A percentile compares a stretch with the other conserved stretches of the same genome.
These are phyloP conservation scores for Drosophila picticornis DNA, from an alignment of 2,888 invertebrate genomes.

Conservation along the genomic window DNA sequence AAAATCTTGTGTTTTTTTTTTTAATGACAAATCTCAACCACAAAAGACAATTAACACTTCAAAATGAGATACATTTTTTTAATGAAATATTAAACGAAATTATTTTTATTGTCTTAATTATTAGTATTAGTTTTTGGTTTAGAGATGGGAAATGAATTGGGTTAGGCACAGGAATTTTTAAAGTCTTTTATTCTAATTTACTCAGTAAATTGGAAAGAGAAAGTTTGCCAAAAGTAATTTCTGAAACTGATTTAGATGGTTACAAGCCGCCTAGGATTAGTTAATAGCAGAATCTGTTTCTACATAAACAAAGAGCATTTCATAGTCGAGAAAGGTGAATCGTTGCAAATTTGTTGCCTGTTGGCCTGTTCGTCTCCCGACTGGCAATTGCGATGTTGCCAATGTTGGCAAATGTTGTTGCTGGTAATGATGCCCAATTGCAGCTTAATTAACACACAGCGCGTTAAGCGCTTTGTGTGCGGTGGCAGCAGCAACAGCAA, in stretches of 20 bases:
- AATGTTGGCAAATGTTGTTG: conserved; percentile 67
- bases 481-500: conserved; percentile 19
- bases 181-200: too few species aligned
- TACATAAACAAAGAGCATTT: conserved; percentile 7
- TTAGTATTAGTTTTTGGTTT: not conserved
- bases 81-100: not conserved
- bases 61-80: not conserved
- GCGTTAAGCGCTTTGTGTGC: conserved; percentile 76
- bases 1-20: too few species aligned
- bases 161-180: not conserved
- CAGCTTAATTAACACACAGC: conserved; percentile 78
- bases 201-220: too few species aligned
- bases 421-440: conserved; percentile 75
- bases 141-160: not conserved
- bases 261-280: not conserved
- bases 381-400: conserved; percentile 48
- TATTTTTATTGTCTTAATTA: not conserved
- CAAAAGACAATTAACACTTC: not conserved
- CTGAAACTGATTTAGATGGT: not conserved
- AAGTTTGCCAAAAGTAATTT: not conserved
- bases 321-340: not conserved
- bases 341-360: conserved; percentile 1
- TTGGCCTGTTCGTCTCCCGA: conserved; percentile 23
- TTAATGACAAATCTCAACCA: not conserved
- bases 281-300: not conserved